Base-by-base conservation (phyloP, 2,113 vertebrate genomes). In the Prunella himalayana region DNA sequence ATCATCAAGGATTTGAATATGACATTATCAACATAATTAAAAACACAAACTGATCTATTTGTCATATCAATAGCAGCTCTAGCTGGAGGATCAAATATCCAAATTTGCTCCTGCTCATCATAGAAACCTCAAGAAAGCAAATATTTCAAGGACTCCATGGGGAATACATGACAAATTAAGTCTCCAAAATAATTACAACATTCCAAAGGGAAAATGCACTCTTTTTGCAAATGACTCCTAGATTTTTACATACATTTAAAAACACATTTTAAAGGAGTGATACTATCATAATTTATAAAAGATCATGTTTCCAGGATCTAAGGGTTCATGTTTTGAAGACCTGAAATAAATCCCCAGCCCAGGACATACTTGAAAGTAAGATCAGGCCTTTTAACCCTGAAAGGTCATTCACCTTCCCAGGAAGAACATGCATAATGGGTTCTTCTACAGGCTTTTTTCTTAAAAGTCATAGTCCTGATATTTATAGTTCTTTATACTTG, bases 181-280 rank as follows among this genome's bases (percentile, higher is more conserved):
- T 76, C 94, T 91, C 95, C 31, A 44, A 96, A 97, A 96, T 84
- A 97, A 97, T 97, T 92, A 91, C 5, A 63, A 63, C 41, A 79
- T 84, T 75, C 71, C 56, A 82, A 80, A 68, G 75, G 79, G 70
- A 96, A 97, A 93, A 57, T 8, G 54, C 30, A 41, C 22, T 76
- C 84, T 39, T 75, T 53, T 54, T 87, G 75, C 79, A 89, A 94
- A 96, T 96, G 88, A 94, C 73, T 70, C 68, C 44, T 89, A 61
- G 71, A 85, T 78, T 94, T 63, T 41, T 54, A 97, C 35, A 2
- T 60, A 64, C 57, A 51, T 94, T 84, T 65, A 54, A 95, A 94
- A 87, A 80, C 7, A 25, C 57, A 56, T 79, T 92, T 93, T 76
- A 49, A 82, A 95, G 92, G 77, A 42, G 70, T 47, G 94, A 83